These are phyloP conservation scores for Sphinx pinastri DNA, from an alignment of 2,888 invertebrate genomes.

Conservation along the genomic window DNA sequence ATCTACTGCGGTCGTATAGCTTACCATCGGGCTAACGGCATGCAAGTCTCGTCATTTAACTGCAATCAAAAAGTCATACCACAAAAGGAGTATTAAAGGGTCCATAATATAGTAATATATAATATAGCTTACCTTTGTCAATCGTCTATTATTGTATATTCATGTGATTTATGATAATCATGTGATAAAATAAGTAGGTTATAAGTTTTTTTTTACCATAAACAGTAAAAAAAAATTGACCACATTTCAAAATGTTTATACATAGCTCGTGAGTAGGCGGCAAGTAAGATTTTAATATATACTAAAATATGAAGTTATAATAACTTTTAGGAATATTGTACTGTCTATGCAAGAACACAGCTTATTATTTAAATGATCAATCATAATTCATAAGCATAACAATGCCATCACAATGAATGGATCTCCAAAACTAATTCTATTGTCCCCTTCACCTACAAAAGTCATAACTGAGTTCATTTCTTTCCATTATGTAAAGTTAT, in stretches of 20 bases:
- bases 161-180: too few relatives aligned
- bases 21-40: too few relatives aligned
- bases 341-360: neutral
- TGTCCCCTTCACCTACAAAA: neutral
- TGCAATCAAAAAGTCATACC: too few relatives aligned
- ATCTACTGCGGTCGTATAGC: too few relatives aligned
- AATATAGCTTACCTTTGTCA: too few relatives aligned
- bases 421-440: neutral
- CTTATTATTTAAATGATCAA: neutral
- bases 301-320: neutral
- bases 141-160: too few relatives aligned
- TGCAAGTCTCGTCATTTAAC: too few relatives aligned
- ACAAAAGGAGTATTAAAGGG: too few relatives aligned
- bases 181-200: neutral
- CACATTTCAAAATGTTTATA: too few relatives aligned
- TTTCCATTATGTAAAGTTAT: conserved; percentile 6
- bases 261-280: neutral
- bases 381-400: conserved; percentile 17
- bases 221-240: too few relatives aligned
- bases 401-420: conserved; percentile 5
- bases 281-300: neutral
- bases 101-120: too few relatives aligned
- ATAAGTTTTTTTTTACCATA: too few relatives aligned
- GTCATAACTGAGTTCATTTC: neutral
- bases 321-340: neutral